These are phyloP conservation scores for Melangyna quadrimaculata DNA, from an alignment of 2,888 invertebrate species.

Conservation along the genomic window DNA sequence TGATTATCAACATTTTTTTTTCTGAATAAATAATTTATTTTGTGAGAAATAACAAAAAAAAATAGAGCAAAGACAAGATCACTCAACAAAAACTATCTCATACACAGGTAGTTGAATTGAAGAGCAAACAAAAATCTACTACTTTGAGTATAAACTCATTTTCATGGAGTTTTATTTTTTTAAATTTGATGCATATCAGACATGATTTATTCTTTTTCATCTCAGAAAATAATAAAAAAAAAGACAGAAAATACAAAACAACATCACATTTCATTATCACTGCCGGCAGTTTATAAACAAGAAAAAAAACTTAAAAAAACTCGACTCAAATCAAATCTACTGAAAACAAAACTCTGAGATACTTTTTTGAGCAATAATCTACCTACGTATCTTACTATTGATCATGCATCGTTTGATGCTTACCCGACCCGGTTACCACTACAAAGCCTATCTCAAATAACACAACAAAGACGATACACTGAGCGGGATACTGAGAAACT, in stretches of 20 bases:
- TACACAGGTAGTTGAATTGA: conserved; percentile 25
- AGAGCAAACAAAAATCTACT: conserved; percentile 41
- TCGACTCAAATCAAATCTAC: background rate
- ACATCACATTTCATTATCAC: conserved; percentile 62
- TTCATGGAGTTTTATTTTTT: conserved; percentile 19
- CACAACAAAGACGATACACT: conserved; percentile 1
- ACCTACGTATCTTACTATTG: conserved; percentile 25
- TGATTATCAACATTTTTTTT: conserved; percentile 17
- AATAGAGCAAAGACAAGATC: conserved; percentile 38
- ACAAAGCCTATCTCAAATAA: conserved; percentile 8
- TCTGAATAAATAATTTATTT: conserved; percentile 34
- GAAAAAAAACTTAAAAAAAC: background rate
- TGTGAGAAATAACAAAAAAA: conserved; percentile 4
- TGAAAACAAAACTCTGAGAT: conserved; percentile 4
- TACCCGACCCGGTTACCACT: conserved; percentile 25
- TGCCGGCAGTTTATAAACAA: background rate
- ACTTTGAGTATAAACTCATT: conserved; percentile 58
- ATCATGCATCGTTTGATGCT: conserved; percentile 9
- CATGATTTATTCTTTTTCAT: background rate
- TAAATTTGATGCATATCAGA: background rate
- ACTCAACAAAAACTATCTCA: conserved; percentile 34
- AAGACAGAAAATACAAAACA: conserved; percentile 43
- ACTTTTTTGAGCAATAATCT: background rate
- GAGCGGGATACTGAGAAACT: conserved; percentile 2
- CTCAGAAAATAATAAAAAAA: background rate